A percentile compares a stretch with the other conserved stretches of the same genome.
phyloP scores from a whole-genome alignment of 2,797 vertebrate species.

The Sebastes cheni region DNA sequence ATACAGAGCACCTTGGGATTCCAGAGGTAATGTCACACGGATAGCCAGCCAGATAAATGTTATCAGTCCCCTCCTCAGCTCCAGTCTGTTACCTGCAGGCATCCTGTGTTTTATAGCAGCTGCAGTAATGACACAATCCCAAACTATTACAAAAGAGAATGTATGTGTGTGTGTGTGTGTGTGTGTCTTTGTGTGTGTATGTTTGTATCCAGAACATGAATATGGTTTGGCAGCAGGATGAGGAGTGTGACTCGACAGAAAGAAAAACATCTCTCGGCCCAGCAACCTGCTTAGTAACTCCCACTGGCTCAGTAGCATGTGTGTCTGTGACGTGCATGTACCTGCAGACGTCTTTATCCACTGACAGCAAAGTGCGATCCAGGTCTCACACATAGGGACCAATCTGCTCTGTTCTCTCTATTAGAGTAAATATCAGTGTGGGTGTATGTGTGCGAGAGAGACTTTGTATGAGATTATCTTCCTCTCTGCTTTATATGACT shows the following conservation, averaged over 20 bases:
- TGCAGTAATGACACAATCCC: conserved; percentile 17
- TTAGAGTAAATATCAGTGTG: background rate
- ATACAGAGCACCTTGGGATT: conserved; percentile 36
- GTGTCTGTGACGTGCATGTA: background rate
- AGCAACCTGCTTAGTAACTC: background rate
- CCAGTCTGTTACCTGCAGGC: conserved; percentile 48
- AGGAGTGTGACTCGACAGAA: background rate
- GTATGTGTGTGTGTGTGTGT: background rate
- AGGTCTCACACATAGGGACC: conserved; percentile 6
- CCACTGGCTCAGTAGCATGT: background rate
- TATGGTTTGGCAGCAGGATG: background rate
- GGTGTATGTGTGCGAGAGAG: background rate
- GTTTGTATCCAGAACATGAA: background rate
- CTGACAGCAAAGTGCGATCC: conserved; percentile 4
- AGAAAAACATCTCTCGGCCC: background rate
- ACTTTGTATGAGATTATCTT: background rate
- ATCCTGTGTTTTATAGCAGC: conserved; percentile 41
- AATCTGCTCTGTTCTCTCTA: conserved; percentile 16
- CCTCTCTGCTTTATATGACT: conserved; percentile 5
- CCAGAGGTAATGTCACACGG: conserved; percentile 49
- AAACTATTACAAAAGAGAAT: conserved; percentile 12
- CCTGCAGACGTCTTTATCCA: background rate
- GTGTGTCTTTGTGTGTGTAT: background rate
- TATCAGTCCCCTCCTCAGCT: conserved; percentile 51
- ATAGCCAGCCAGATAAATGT: conserved; percentile 54